Conservation (phyloP, 2,888 invertebrate genomes). For the Microchrysa polita region DNA sequence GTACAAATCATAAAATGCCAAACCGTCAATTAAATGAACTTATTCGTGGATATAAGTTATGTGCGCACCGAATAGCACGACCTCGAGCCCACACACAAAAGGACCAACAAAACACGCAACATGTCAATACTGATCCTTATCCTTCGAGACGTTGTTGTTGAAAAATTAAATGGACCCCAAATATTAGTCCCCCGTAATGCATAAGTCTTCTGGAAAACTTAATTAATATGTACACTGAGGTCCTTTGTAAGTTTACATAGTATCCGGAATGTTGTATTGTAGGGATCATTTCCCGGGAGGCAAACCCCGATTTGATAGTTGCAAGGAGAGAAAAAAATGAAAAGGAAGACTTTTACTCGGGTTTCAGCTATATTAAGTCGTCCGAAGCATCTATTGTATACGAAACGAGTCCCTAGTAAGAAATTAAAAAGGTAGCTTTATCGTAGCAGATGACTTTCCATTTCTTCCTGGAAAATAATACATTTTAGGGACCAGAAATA, state of each 20-base stretch:
- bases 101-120: background rate
- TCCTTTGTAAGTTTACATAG: slow-evolving; percentile 1
- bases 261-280: background rate
- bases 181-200: background rate
- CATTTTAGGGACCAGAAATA: background rate
- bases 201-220: slow-evolving; percentile 1
- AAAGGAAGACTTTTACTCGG: background rate
- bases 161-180: background rate
- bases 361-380: background rate
- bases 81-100: background rate
- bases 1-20: background rate
- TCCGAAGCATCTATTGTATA: slow-evolving; percentile 1
- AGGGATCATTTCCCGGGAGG: background rate
- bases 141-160: background rate
- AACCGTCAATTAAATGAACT: slow-evolving; percentile 9
- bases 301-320: background rate
- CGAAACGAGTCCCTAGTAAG: background rate
- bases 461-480: slow-evolving; percentile 1
- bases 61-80: background rate
- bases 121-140: slow-evolving; percentile 6
- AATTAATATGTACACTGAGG: slow-evolving; percentile 4
- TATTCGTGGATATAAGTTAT: background rate
- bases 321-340: background rate
- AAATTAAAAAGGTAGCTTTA: slow-evolving; percentile 13
- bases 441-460: background rate